These are phyloP conservation scores for Semnornis frantzii DNA, from an alignment of 2,113 vertebrate genomes.

Conservation along the genomic window DNA sequence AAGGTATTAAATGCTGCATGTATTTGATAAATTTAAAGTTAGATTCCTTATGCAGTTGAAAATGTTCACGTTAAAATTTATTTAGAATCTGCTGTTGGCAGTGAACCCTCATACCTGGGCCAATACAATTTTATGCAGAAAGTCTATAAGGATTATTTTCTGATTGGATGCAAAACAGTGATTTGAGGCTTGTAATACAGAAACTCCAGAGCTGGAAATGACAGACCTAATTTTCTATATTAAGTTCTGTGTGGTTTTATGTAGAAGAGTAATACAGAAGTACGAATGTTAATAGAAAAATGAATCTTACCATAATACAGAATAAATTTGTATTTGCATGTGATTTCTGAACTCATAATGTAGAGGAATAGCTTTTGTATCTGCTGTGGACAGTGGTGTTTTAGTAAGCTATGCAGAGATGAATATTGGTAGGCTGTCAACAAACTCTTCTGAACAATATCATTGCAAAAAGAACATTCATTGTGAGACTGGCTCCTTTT, in stretches of 20 bases:
- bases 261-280: background rate
- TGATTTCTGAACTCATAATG: background rate
- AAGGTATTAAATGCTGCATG: conserved; percentile 18
- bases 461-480: background rate
- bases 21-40: conserved; percentile 27
- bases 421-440: background rate
- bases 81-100: conserved; percentile 23
- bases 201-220: background rate
- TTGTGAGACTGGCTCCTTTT: background rate
- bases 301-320: background rate
- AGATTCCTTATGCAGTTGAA: background rate
- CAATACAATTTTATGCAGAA: background rate
- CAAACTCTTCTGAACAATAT: background rate
- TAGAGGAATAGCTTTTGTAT: background rate
- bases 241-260: background rate
- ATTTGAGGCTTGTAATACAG: background rate
- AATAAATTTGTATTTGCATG: background rate
- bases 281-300: background rate
- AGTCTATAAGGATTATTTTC: background rate
- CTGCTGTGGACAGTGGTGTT: background rate
- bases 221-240: background rate
- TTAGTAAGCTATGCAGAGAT: background rate
- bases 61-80: background rate
- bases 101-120: background rate
- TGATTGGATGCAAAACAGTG: background rate